Evolutionary conservation across 2,113 vertebrate genomes (phyloP), one percentile per base, ranked within the genome.

Genomic region (Pomatorhinus ruficollis): DNA sequence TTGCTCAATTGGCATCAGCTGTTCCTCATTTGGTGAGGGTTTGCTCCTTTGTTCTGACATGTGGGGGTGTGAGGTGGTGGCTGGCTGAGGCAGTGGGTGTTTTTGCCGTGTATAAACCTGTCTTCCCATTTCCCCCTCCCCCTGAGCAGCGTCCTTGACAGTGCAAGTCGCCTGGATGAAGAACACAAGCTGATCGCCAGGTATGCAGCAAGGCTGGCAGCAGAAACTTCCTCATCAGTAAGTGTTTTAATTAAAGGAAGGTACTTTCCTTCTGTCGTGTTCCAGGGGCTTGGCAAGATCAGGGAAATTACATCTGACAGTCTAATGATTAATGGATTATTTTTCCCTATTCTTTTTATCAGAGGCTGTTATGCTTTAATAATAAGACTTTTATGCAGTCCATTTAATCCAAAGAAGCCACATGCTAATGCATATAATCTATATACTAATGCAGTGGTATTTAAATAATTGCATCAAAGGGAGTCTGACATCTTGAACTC

Each of bases 171-270:
- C 93, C 98, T 99, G 92, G 99, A 99, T 94, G 99, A 99, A 96
- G 99, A 99, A 39, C 99, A 99, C 97, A 98, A 98, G 94, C 98
- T 99, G 98, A 99, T 99, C 71, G 99, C 99, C 96, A 99, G 99
- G 97, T 99, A 99, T 6, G 99, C 99, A 80, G 99, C 99, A 88
- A 98, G 99, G 94, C 98, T 99, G 97, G 99, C 99, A 93, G 99
- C 99, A 89, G 99, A 99, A 97, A 98, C 98, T 95, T 97, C 98
- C 50, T 97, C 99, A 69, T 97, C 97, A 97, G 99, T 99, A 98
- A 99, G 99, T 98, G 96, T 85, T 97, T 82, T 79, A 68, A 95
- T 86, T 90, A 91, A 92, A 65, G 81, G 80, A 70, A 93, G 87
- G 57, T 68, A 27, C 49, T 94, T 84, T 57, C 57, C 87, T 83